phyloP scores from a whole-genome alignment of 2,888 invertebrate species.

The Suillia variegata region DNA sequence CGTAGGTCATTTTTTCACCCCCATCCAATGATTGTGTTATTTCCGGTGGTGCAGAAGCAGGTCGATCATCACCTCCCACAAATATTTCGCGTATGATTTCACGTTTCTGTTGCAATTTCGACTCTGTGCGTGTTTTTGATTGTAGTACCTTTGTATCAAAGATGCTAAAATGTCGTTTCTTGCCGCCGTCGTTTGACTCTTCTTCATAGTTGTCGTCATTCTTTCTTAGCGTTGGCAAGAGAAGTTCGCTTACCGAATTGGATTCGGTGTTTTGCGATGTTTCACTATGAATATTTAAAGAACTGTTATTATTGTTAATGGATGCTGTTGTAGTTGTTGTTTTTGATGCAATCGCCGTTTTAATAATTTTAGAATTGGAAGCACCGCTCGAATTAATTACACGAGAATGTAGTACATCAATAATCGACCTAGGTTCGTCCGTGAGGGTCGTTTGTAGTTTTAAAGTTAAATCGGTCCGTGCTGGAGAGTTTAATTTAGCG shows the following conservation, averaged over 20 bases:
- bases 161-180: conserved; percentile 58
- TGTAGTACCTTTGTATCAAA: conserved; percentile 76
- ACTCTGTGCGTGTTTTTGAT: conserved; percentile 77
- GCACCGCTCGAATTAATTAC: conserved; percentile 41
- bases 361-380: conserved; percentile 27
- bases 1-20: conserved; percentile 43
- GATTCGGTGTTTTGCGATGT: conserved; percentile 52
- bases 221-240: conserved; percentile 30
- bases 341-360: background rate
- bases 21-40: conserved; percentile 48
- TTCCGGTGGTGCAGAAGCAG: conserved; percentile 79
- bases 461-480: no score
- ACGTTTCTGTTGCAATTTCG: conserved; percentile 72
- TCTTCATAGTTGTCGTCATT: no score
- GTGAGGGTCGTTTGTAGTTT: conserved; percentile 25
- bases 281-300: conserved; percentile 32
- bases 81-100: conserved; percentile 84
- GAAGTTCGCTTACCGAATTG: conserved; percentile 44
- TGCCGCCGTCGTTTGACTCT: conserved; percentile 28
- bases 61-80: conserved; percentile 72
- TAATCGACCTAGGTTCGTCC: conserved; percentile 52
- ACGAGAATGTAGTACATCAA: conserved; percentile 58
- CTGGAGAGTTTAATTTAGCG: background rate
- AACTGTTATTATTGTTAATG: conserved; percentile 22
- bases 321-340: conserved; percentile 2